phyloP scores from a whole-genome alignment of 2,797 vertebrate species.

The Aulostomus chinensis region DNA sequence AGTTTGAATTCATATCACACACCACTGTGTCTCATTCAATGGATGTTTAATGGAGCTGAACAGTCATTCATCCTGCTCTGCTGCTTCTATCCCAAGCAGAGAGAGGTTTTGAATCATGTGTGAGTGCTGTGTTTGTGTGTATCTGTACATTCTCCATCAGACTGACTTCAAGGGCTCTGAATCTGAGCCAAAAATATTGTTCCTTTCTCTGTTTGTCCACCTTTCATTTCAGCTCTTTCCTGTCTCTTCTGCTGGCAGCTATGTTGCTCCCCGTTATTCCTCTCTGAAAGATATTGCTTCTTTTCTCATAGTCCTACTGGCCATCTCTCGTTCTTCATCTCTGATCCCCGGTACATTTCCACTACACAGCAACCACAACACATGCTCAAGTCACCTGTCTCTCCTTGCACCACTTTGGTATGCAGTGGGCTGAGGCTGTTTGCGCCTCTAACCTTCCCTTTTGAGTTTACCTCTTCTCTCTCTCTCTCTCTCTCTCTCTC shows the following conservation, averaged over 20 bases:
- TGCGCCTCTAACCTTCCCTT: conserved; percentile 26
- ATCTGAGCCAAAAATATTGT: conserved; percentile 57
- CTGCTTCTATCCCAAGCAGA: conserved; percentile 54
- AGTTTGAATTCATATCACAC: conserved; percentile 66
- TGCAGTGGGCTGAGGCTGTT: conserved; percentile 39
- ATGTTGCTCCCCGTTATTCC: conserved; percentile 39
- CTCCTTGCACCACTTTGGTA: conserved; percentile 16
- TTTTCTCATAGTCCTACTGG: conserved; percentile 16
- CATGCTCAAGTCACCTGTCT: conserved; percentile 49
- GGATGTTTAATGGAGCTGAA: conserved; percentile 72
- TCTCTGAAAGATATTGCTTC: conserved; percentile 23
- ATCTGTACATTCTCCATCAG: conserved; percentile 43
- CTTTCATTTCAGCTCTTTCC: conserved; percentile 60
- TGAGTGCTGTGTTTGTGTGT: conserved; percentile 24
- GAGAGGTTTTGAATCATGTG: conserved; percentile 40
- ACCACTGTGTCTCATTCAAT: conserved; percentile 55
- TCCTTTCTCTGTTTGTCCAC: conserved; percentile 49
- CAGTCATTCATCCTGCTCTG: conserved; percentile 68
- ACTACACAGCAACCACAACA: conserved; percentile 27
- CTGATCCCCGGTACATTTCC: conserved; percentile 47
- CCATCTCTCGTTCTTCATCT: conserved; percentile 36
- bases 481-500: neutral
- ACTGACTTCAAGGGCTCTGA: conserved; percentile 55
- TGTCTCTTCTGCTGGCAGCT: conserved; percentile 42
- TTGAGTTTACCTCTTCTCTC: conserved; percentile 1